phyloP scores from a whole-genome alignment of 1,140 invertebrate genomes.

The Triops cancriformis region DNA sequence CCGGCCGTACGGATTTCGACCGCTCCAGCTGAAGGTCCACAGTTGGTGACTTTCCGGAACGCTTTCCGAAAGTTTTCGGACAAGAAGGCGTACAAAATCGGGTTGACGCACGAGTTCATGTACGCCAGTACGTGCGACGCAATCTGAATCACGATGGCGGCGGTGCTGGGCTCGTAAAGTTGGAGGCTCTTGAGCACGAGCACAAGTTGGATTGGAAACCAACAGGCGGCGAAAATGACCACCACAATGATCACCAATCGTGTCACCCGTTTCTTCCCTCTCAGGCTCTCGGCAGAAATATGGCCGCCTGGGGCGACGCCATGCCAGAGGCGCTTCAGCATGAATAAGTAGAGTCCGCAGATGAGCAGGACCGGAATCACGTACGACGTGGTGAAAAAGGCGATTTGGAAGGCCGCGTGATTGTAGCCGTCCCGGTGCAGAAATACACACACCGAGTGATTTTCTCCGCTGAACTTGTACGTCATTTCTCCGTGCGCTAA shows the following conservation, averaged over 20 bases:
- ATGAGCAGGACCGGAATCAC: conserved; percentile 76
- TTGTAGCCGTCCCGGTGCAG: conserved; percentile 55
- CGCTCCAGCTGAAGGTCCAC: conserved; percentile 33
- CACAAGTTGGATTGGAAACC: conserved; percentile 83
- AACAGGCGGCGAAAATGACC: conserved; percentile 88
- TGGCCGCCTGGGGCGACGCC: conserved; percentile 61
- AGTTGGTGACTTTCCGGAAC: conserved; percentile 60
- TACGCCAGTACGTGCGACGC: conserved; percentile 85
- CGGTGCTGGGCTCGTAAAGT: conserved; percentile 52
- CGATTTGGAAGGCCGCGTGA: conserved; percentile 61
- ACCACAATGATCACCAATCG: conserved; percentile 89
- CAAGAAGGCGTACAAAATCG: conserved; percentile 87
- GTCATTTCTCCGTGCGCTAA: conserved; percentile 67
- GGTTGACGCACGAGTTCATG: conserved; percentile 90
- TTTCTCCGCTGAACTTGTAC: conserved; percentile 49
- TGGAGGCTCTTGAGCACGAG: conserved; percentile 67
- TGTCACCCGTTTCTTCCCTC: conserved; percentile 83
- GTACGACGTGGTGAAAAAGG: conserved; percentile 77
- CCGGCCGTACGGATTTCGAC: neutral
- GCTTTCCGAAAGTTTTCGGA: conserved; percentile 79
- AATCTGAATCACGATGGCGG: conserved; percentile 66
- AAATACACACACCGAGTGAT: conserved; percentile 56
- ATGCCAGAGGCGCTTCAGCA: conserved; percentile 81
- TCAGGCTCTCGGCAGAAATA: conserved; percentile 56
- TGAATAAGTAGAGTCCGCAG: conserved; percentile 78